Conservation (phyloP, 2,113 vertebrate genomes). For the Vulpes vulpes region DNA sequence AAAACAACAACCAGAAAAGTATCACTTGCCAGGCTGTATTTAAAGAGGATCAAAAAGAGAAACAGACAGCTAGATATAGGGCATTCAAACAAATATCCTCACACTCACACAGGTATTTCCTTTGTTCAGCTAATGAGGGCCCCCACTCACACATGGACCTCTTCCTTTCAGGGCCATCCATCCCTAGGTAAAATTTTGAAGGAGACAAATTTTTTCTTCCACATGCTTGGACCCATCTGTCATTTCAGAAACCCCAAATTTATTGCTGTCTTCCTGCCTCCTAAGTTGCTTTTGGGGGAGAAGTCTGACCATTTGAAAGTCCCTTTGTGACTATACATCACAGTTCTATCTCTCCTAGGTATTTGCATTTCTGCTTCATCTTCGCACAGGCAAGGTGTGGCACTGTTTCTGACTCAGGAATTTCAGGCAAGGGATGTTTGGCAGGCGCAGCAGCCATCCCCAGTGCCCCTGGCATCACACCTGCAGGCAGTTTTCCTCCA, state of each 20-base stretch:
- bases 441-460: background rate
- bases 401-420: background rate
- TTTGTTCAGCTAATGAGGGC: background rate
- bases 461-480: background rate
- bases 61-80: background rate
- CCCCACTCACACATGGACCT: background rate
- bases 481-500: background rate
- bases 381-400: background rate
- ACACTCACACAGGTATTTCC: background rate
- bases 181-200: constrained; percentile 21
- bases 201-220: background rate
- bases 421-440: background rate
- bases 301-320: constrained; percentile 13
- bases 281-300: background rate
- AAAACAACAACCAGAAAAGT: background rate
- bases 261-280: background rate
- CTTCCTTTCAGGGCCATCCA: background rate
- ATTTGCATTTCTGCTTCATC: constrained; percentile 30
- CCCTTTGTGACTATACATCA: background rate
- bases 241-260: constrained; percentile 38
- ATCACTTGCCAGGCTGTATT: background rate
- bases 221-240: background rate
- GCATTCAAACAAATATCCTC: background rate
- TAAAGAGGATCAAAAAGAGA: background rate
- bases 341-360: background rate